A percentile compares a stretch with the other conserved stretches of the same genome.
Evolutionary conservation across 2,797 vertebrate genomes (phyloP).

Genomic region (Eulemur rubriventer): DNA sequence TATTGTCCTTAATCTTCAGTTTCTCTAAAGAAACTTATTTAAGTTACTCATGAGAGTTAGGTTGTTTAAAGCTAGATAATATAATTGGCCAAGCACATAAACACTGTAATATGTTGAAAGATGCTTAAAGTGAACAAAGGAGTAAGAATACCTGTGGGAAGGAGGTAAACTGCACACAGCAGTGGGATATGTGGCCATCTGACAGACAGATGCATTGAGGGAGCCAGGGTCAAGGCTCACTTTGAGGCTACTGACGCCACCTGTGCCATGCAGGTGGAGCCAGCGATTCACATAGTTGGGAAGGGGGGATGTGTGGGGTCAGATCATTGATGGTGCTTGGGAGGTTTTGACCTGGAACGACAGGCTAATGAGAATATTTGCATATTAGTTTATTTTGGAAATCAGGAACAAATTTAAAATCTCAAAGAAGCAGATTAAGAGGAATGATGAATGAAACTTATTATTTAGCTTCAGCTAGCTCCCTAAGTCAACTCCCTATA

Average conservation of each 20-base stretch:
- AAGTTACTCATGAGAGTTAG: background rate
- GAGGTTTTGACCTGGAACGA: background rate
- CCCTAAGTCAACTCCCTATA: background rate
- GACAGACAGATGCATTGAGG: background rate
- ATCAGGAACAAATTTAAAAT: background rate
- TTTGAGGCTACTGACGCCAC: too few species aligned
- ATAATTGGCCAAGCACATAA: background rate
- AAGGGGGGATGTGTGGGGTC: background rate
- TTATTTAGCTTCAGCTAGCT: background rate
- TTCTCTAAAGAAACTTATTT: slow-evolving; percentile 4
- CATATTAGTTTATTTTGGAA: background rate
- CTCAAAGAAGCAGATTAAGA: background rate
- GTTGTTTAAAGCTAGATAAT: background rate
- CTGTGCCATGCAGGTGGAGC: background rate
- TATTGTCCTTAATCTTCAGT: background rate
- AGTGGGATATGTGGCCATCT: background rate
- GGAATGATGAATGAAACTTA: background rate
- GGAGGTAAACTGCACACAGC: background rate
- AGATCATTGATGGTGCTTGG: background rate
- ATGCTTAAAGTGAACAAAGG: background rate
- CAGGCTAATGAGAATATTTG: background rate
- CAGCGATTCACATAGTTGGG: background rate
- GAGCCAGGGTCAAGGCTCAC: background rate
- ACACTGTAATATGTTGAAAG: background rate
- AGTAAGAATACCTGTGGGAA: background rate